phyloP scores from a whole-genome alignment of 2,888 invertebrate genomes.

The Ectropis crepuscularia region DNA sequence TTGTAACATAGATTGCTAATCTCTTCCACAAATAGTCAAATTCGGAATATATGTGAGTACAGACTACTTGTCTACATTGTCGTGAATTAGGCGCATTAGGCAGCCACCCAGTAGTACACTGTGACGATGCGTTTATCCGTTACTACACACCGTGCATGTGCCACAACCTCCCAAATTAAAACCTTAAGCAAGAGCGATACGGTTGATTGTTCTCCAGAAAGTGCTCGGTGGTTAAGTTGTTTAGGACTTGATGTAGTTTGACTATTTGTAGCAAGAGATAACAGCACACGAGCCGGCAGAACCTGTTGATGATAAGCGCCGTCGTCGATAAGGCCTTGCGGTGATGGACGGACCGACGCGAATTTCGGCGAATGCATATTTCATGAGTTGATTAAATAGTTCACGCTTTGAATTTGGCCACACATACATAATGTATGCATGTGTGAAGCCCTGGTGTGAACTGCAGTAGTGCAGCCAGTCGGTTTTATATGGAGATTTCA shows the following conservation, averaged over 20 bases:
- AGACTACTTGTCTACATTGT: conserved; percentile 74
- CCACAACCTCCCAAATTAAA: conserved; percentile 33
- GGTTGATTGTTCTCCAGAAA: conserved; percentile 43
- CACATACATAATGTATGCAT: conserved; percentile 59
- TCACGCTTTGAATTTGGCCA: conserved; percentile 74
- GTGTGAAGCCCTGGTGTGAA: conserved; percentile 47
- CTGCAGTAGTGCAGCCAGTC: conserved; percentile 47
- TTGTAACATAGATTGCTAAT: conserved; percentile 16
- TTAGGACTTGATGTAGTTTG: conserved; percentile 50
- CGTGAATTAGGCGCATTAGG: conserved; percentile 82
- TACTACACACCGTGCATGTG: conserved; percentile 62
- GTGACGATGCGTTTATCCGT: conserved; percentile 78
- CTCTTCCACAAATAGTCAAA: conserved; percentile 50
- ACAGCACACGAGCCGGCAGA: conserved; percentile 78
- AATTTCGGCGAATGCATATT: conserved; percentile 83
- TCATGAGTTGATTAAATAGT: conserved; percentile 84
- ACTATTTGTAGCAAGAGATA: conserved; percentile 83
- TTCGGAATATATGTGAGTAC: conserved; percentile 61
- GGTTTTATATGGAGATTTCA: conserved; percentile 36
- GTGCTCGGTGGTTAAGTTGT: conserved; percentile 48
- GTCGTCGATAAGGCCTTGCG: conserved; percentile 77
- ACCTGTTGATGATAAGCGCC: conserved; percentile 84
- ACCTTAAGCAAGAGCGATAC: conserved; percentile 38
- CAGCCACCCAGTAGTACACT: conserved; percentile 75
- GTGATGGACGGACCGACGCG: conserved; percentile 79